Base-by-base conservation (phyloP, 2,888 invertebrate genomes). In the Oscheius sp. region DNA sequence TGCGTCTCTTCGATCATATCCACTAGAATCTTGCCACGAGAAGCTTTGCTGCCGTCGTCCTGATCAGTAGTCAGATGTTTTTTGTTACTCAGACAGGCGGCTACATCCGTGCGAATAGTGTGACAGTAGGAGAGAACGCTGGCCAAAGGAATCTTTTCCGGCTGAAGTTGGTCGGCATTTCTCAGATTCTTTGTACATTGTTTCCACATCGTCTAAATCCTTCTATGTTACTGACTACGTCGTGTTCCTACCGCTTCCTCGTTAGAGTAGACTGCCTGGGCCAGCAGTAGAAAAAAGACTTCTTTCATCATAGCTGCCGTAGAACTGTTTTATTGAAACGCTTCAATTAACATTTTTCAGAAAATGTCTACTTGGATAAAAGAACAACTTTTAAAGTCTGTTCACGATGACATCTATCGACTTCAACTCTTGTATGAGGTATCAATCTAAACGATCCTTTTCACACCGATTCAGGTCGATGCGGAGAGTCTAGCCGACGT, bases 401-500 rank as follows among this genome's bases (percentile, higher is more conserved):
- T 55, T 55, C 21, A 55, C 32, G 55, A 55, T 29, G 55, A 55
- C 13, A 29, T 32, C 21, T 32, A 29, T 55, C 55, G 55, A 29
- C 55, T 55, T 21, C 55, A 32, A 21, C 21, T 55, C 2, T 21
- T 42, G 42, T 42, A 42, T 42, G 42, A 42, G 42, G 42, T 42
- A 42, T 42, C 7, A 7, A 42, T 42, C 7, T 42, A 5, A 5
- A 42, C 21, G 21, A 42, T 42, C 7, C 4, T 7, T 47, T 47
- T 48, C 11, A 21, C 32, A 1, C n/a, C 48, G 11, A n/a, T 48
- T 65, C 33, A 72, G 71, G 71, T 72, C 5, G 71, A 72, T 53
- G 62, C 51, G 2, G 71, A 72, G 11, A 59, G 60, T 13, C 21
- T 72, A 5, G 50, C 33, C 32, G 60, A 72, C 48, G 42, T 42